phyloP scores from a whole-genome alignment of 2,113 vertebrate species.

The Saguinus midas region DNA sequence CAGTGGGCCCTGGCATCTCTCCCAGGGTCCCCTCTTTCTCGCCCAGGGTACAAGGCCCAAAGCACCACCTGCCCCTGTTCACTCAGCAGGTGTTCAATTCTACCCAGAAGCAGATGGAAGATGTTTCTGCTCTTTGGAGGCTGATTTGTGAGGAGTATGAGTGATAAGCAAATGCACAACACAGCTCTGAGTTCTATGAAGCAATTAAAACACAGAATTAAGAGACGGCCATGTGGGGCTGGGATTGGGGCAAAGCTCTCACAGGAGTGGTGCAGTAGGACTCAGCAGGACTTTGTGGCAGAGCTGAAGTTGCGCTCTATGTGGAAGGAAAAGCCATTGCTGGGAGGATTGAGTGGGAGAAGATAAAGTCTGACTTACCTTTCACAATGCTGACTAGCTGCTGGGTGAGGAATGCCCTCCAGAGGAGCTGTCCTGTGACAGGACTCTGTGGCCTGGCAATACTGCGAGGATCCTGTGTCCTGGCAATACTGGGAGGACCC shows the following conservation, averaged over 20 bases:
- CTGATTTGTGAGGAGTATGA: background rate
- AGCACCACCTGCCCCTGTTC: background rate
- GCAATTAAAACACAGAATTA: background rate
- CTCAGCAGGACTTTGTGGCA: background rate
- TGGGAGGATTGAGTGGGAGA: background rate
- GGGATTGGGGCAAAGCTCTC: background rate
- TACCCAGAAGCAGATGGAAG: background rate
- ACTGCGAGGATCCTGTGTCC: too few species aligned
- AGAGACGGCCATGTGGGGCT: background rate
- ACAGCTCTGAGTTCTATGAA: background rate
- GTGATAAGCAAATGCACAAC: background rate
- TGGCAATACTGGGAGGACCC: too few species aligned
- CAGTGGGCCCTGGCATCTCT: background rate
- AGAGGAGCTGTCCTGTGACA: background rate
- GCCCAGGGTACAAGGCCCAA: background rate
- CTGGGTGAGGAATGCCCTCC: background rate
- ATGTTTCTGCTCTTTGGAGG: background rate
- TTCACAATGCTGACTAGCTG: background rate
- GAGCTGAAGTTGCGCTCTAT: background rate
- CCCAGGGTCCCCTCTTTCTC: background rate
- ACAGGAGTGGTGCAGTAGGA: fast-evolving
- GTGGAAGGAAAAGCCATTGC: background rate
- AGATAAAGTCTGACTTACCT: background rate
- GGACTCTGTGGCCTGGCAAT: background rate
- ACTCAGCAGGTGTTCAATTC: background rate